A percentile compares a stretch with the other conserved stretches of the same genome.
Evolutionary conservation across 2,113 vertebrate genomes (phyloP).

Genomic region (Collichthys lucidus): DNA sequence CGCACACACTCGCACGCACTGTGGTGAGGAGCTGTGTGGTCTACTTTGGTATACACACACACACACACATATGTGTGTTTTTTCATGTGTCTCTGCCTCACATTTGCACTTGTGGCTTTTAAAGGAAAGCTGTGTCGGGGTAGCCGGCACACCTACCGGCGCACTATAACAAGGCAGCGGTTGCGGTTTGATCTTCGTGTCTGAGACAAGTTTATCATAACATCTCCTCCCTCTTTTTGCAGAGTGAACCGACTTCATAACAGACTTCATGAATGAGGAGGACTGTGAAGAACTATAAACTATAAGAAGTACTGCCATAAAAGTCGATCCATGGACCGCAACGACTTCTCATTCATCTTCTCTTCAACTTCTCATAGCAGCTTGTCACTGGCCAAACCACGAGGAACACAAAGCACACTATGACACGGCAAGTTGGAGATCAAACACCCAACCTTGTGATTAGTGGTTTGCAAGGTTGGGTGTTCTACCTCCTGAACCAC

Average conservation of each 20-base stretch:
- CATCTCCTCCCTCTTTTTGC: conserved; percentile 37
- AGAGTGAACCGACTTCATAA: conserved; percentile 13
- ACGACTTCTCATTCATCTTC: not conserved
- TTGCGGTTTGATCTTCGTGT: conserved; percentile 46
- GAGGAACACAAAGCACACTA: not conserved
- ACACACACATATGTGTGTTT: conserved; percentile 1
- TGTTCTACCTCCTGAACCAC: not conserved
- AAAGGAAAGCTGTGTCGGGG: conserved; percentile 14
- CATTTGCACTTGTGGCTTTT: conserved; percentile 23
- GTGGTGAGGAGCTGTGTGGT: not conserved
- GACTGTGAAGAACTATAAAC: not conserved
- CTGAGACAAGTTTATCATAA: conserved; percentile 44
- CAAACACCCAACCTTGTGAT: not conserved
- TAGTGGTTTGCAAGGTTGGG: no score
- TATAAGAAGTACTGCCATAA: not conserved
- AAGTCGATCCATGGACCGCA: not conserved
- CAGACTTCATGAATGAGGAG: conserved; percentile 21
- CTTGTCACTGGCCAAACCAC: not conserved
- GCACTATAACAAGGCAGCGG: conserved; percentile 34
- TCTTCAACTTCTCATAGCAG: no score
- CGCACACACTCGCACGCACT: not conserved
- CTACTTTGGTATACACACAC: conserved; percentile 4
- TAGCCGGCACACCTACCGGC: conserved; percentile 27
- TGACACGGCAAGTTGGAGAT: no score
- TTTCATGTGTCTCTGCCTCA: conserved; percentile 19